phyloP scores from a whole-genome alignment of 2,888 invertebrate genomes.

The Alentia gelatinosa region DNA sequence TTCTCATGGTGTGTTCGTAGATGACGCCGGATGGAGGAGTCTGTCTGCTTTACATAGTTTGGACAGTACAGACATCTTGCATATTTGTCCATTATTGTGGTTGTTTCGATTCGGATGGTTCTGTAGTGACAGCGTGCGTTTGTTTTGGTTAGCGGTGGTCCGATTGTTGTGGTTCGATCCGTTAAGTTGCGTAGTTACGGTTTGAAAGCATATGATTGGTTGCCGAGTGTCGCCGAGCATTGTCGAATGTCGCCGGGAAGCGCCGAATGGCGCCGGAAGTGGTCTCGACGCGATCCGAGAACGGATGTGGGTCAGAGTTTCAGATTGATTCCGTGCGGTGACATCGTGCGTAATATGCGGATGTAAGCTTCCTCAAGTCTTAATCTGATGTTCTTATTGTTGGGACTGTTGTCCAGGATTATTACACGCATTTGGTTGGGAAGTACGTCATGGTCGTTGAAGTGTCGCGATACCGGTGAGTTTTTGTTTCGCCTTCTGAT shows the following conservation, averaged over 20 bases:
- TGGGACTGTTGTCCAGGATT: not conserved
- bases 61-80: not conserved
- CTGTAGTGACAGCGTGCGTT: not conserved
- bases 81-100: not conserved
- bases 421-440: not conserved
- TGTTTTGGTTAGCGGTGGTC: not conserved
- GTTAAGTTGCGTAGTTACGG: not conserved
- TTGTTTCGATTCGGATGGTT: not conserved
- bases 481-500: not conserved
- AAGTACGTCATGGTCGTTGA: not conserved
- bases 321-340: not conserved
- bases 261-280: not conserved
- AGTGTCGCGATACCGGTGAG: not conserved
- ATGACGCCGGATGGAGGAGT: not conserved
- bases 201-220: too few relatives aligned
- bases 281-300: not conserved
- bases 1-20: not conserved
- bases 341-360: not conserved
- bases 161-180: not conserved
- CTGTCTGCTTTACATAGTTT: not conserved
- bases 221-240: too few relatives aligned
- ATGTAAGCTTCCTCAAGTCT: not conserved
- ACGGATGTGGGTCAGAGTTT: not conserved
- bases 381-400: not conserved
- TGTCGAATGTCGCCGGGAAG: not conserved